phyloP scores from a whole-genome alignment of 2,888 invertebrate species.

The Agrotis exclamationis region DNA sequence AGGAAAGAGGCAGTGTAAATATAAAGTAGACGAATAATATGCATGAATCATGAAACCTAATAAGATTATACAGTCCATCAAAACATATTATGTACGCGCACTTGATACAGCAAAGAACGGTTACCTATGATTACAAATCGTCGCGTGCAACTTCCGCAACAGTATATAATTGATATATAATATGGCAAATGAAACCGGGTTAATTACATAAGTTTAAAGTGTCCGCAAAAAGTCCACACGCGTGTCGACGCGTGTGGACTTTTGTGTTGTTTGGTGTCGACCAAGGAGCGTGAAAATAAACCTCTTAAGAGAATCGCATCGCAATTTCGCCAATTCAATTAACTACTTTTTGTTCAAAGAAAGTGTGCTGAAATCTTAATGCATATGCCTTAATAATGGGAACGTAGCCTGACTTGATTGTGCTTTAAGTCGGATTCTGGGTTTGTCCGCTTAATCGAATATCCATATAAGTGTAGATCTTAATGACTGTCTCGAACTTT shows the following conservation, averaged over 20 bases:
- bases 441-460: constrained; percentile 32
- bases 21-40: background rate
- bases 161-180: constrained; percentile 71
- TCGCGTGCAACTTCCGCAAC: constrained; percentile 69
- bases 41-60: constrained; percentile 12
- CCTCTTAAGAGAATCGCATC: constrained; percentile 33
- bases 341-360: constrained; percentile 53
- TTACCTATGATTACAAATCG: constrained; percentile 61
- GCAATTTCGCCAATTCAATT: constrained; percentile 51
- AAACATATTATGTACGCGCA: constrained; percentile 10
- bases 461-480: constrained; percentile 7
- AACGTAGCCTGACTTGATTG: constrained; percentile 26
- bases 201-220: constrained; percentile 73
- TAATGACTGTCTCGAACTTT: constrained; percentile 40
- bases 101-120: constrained; percentile 40
- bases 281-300: constrained; percentile 32
- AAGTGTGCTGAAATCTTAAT: constrained; percentile 49
- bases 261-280: no score
- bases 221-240: constrained; percentile 67
- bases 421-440: constrained; percentile 36
- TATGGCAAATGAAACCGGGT: constrained; percentile 78
- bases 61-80: constrained; percentile 15
- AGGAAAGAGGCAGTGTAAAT: background rate
- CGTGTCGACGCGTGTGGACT: no score
- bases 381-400: constrained; percentile 35